Base-by-base conservation (phyloP, 1,140 invertebrate genomes). In the Aphis gossypii region DNA sequence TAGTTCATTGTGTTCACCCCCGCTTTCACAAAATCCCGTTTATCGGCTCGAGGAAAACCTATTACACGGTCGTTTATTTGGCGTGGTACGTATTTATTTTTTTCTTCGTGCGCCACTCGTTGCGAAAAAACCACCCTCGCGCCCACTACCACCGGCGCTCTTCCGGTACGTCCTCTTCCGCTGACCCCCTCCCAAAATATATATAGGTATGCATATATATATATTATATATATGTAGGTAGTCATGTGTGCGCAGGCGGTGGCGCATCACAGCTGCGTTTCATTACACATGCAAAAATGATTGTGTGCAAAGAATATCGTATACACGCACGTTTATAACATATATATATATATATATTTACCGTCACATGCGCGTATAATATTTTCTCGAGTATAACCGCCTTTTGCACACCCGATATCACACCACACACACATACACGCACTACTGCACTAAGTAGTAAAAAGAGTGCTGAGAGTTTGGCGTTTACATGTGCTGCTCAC, bases 1-100 rank as follows among this genome's bases (percentile, higher is more conserved):
- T 48, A 88, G n/a, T 87, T 48, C 82, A 86, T 93, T 93, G 91
- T 93, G 76, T 41, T 93, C 92, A 48, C 82, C 92, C 82, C 82
- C 82, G 91, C 48, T 68, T 86, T 84, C 25, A 56, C 92, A n/a
- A 86, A 93, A 93, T 93, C 92, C 76, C 92, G 92, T 93, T 93
- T 93, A 93, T 93, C 48, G 82, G 21, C 48, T 83, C 92, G 92
- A 84, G 92, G 83, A 93, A 86, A 93, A 84, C 92, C 92, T 86
- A 93, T 93, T 93, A 93, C 92, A 93, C 92, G 92, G 92, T 93
- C 92, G 92, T 86, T 93, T 93, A 93, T 93, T 93, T 93, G 82
- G 46, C 82, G 68, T 25, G 48, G n/a, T 41, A 51, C 48, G 87
- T 51, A 48, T 91, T 90, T 60, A 46, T 91, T 91, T 76, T 76